phyloP scores from a whole-genome alignment of 1,140 invertebrate genomes.

The Drosophila yakuba region DNA sequence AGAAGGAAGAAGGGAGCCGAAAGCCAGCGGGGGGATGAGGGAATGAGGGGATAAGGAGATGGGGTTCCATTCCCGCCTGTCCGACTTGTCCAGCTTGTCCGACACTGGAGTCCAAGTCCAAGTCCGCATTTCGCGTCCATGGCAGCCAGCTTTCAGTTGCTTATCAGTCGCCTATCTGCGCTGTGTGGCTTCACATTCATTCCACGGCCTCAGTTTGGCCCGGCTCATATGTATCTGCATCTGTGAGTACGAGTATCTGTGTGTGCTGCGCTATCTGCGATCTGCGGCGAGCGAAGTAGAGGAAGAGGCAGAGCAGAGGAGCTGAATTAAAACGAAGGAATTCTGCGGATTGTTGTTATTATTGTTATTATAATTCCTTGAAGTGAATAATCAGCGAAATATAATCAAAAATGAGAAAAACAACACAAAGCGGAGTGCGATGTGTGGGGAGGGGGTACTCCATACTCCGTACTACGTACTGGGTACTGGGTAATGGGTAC shows the following conservation, averaged over 20 bases:
- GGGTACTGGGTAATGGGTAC: neutral
- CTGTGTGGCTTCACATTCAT: constrained; percentile 83
- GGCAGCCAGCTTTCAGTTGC: constrained; percentile 69
- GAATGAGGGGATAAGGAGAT: neutral
- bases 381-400: constrained; percentile 82
- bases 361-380: constrained; percentile 84
- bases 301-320: constrained; percentile 35
- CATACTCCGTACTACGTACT: too few species aligned
- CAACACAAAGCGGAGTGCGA: constrained; percentile 44
- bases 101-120: constrained; percentile 40
- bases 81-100: constrained; percentile 6
- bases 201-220: constrained; percentile 50
- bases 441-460: constrained; percentile 1
- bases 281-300: constrained; percentile 68
- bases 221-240: constrained; percentile 40
- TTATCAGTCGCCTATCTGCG: constrained; percentile 81
- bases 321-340: constrained; percentile 69
- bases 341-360: constrained; percentile 84
- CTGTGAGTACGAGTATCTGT: constrained; percentile 33
- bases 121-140: constrained; percentile 54
- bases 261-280: constrained; percentile 71
- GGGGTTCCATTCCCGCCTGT: constrained; percentile 18
- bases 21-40: neutral
- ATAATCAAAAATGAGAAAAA: constrained; percentile 80
- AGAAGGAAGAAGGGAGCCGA: neutral